These are phyloP conservation scores for Psammodynastes pulverulentus DNA, from an alignment of 2,113 vertebrate genomes.

Conservation along the genomic window DNA sequence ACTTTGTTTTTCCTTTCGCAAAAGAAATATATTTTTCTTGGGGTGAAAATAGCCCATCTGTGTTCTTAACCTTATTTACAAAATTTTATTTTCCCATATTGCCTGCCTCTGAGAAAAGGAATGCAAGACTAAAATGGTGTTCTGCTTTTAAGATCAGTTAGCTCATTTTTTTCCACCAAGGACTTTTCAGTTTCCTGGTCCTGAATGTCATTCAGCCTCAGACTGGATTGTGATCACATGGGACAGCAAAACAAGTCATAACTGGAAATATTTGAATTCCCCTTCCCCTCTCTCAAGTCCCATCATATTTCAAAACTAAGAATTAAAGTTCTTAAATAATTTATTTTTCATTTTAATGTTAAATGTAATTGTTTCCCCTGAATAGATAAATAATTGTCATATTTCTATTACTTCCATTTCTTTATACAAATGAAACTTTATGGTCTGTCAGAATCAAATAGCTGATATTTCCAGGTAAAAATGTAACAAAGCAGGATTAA, in stretches of 20 bases:
- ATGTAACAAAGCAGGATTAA: neutral
- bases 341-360: conserved; percentile 20
- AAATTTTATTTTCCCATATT: neutral
- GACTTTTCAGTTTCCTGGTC: neutral
- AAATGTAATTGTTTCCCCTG: neutral
- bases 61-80: neutral
- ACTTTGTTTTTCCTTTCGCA: neutral
- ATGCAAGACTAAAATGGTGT: neutral
- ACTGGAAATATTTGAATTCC: neutral
- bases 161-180: neutral
- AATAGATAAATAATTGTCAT: neutral
- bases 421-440: conserved; percentile 2
- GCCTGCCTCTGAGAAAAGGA: neutral
- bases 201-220: neutral
- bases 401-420: neutral
- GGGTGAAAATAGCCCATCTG: neutral
- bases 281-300: neutral
- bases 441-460: neutral
- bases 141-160: conserved; percentile 9
- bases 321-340: conserved; percentile 45
- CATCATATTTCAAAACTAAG: neutral
- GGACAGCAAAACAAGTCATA: neutral
- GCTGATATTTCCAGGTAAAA: neutral
- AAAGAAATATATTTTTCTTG: neutral
- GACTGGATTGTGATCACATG: conserved; percentile 4